Conservation (phyloP, 2,888 invertebrate genomes). For the Agrochola lychnidis region DNA sequence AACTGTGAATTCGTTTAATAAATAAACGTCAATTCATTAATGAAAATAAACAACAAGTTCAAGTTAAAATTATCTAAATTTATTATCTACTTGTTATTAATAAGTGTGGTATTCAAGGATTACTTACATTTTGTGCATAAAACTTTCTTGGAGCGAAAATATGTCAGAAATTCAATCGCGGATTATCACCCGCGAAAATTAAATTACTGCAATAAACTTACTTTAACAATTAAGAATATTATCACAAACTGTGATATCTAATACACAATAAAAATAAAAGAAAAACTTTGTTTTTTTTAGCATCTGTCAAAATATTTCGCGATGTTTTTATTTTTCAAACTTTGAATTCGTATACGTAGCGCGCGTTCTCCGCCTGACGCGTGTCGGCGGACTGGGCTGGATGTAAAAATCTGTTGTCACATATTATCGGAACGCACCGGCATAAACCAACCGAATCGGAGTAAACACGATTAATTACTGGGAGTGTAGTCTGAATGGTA, state of each 20-base stretch:
- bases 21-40: background rate
- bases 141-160: slow-evolving; percentile 70
- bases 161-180: slow-evolving; percentile 49
- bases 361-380: slow-evolving; percentile 77
- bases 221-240: background rate
- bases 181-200: slow-evolving; percentile 46
- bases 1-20: background rate
- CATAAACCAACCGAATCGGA: slow-evolving; percentile 84
- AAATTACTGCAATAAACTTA: slow-evolving; percentile 15
- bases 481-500: slow-evolving; percentile 65
- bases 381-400: slow-evolving; percentile 81
- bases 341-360: slow-evolving; percentile 66
- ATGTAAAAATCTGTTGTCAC: slow-evolving; percentile 77
- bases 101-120: background rate
- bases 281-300: slow-evolving; percentile 10
- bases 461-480: slow-evolving; percentile 76
- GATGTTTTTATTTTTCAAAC: slow-evolving; percentile 67
- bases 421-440: slow-evolving; percentile 83
- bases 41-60: background rate
- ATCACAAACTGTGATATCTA: slow-evolving; percentile 13
- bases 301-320: slow-evolving; percentile 55
- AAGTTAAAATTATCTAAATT: background rate
- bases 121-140: slow-evolving; percentile 72
- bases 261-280: slow-evolving; percentile 31
- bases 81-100: background rate